Evolutionary conservation across 2,113 vertebrate species (phyloP), one percentile per base, ranked within the genome.

Genomic region (Naja naja): DNA sequence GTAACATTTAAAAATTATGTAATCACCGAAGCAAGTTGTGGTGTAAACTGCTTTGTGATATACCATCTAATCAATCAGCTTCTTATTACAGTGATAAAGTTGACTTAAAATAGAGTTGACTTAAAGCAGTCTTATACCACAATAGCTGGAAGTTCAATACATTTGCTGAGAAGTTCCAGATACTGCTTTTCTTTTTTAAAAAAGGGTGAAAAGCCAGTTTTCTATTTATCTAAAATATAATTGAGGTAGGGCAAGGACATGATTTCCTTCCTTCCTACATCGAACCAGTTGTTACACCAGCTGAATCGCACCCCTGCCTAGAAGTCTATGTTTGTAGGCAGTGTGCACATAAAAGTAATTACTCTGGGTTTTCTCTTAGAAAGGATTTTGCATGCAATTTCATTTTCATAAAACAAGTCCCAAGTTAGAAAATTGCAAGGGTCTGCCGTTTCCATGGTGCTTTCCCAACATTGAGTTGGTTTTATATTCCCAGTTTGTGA

Each of bases 211-310:
- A 23, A 81, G 30, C 3, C 9, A 55, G 91, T 47, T 7, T 53
- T 95, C 91, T 12, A 86, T 18, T 91, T 95, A 45, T 54, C 22
- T 93, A 47, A 56, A 64, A 93, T 95, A 30, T 81, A 90, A 69
- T 30, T 85, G 10, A 91, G 90, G 8, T 30, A 54, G 93, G 52
- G 25, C 49, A 54, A 53, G 27, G 60, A 30, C 27, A 55, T 56
- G 18, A 14, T 0, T 0, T 43, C 5, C 89, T 89, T 1, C 39
- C 30, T 49, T 74, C n/a, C n/a, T 0, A 45, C 47, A 1, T 49
- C 47, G 7, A 49, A 49, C 47, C 7, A 8, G 47, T 49, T 10
- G 47, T 49, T 49, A 49, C 47, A 49, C 47, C 47, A 49, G 47
- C 9, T 49, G 47, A 49, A 49, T 49, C 9, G 47, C 47, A 49